Percentiles rank a stretch among this genome's conserved stretches.
These are phyloP conservation scores for Neolamprologus kungweensis DNA, from an alignment of 2,113 vertebrate genomes.

Conservation along the genomic window DNA sequence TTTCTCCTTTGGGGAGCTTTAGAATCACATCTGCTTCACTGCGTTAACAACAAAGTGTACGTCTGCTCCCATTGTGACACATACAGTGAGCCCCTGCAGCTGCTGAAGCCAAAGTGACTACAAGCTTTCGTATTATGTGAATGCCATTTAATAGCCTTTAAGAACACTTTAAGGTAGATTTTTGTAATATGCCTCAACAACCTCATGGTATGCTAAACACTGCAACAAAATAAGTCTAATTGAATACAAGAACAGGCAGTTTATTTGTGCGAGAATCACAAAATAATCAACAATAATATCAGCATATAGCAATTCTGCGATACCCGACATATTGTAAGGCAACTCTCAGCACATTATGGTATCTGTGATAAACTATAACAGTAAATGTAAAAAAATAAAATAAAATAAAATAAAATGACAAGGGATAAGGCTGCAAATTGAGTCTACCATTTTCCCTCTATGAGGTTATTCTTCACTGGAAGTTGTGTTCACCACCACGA, in stretches of 20 bases:
- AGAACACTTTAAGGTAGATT: not conserved
- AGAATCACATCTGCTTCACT: not conserved
- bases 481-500: not conserved
- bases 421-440: not conserved
- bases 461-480: not conserved
- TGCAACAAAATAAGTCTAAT: not conserved
- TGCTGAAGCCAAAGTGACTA: not conserved
- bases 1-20: not conserved
- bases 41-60: not conserved
- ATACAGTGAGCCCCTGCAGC: not conserved
- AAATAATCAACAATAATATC: not conserved
- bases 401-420: not conserved
- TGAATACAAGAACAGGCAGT: not conserved
- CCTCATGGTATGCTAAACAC: not conserved
- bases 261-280: not conserved
- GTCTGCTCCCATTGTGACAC: not conserved
- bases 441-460: not conserved
- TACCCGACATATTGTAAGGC: not conserved
- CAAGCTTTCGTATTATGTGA: not conserved
- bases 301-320: not conserved
- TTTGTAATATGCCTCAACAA: not conserved
- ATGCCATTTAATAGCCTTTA: not conserved
- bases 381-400: not conserved
- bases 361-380: not conserved
- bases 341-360: not conserved